Base-by-base conservation (phyloP, 2,797 vertebrate genomes). In the Phaenicophaeus curvirostris region DNA sequence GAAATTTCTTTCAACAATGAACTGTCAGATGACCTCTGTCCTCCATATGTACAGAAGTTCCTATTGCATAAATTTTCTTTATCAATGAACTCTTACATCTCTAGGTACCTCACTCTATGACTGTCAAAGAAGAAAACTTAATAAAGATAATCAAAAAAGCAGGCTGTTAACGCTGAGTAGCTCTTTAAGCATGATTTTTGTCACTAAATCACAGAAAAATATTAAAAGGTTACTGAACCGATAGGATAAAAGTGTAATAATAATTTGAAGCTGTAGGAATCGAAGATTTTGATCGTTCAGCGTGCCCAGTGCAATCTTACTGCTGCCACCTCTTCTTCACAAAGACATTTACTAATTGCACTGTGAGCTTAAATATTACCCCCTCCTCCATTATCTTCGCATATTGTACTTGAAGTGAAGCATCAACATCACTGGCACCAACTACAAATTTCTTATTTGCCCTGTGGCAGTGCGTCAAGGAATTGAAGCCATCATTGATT, bases 51-150 rank as follows among this genome's bases (percentile, higher is more conserved):
- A 58, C 3, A 24, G 33, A 84, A 71, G 77, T 85, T 91, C 54
- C 62, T 69, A 76, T 61, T 93, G 84, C 21, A 63, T 94, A 44
- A 91, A 94, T 89, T 62, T 92, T 31, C 58, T 89, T 89, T 90
- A 92, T 84, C 93, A 92, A 87, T 72, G 80, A 89, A 58, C 25
- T 21, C 57, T 61, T 76, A 78, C 94, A 93, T 92, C 82, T 63
- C 69, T 88, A 46, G 25, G n/a, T 72, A 10, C 12, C 23, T 90
- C 76, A 5, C 27, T 59, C 33, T 61, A 42, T n/a, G 55, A 72
- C n/a, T 91, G 53, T 48, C 33, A 53, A 66, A 75, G 44, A 79
- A 93, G 16, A 83, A 28, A 91, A 95, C 76, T n/a, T 57, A 91
- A 88, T 93, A 69, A 92, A 90, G 75, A 89, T 31, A 77, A 84